Conservation (phyloP, 2,888 invertebrate species). For the Gibbula magus region DNA sequence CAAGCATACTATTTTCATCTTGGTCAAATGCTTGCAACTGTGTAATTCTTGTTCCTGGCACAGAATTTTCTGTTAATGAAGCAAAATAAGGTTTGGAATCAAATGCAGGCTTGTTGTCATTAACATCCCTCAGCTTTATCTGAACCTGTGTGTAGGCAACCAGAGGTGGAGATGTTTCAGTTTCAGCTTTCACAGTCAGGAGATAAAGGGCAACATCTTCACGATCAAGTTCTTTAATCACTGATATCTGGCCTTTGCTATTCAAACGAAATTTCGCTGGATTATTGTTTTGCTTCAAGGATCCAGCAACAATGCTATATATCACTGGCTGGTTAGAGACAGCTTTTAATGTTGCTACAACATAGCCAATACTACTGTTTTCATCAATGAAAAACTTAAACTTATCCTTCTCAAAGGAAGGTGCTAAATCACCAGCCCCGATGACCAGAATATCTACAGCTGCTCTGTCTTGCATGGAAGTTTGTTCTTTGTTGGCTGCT, state of each 20-base stretch:
- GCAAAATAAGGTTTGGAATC: constrained; percentile 88
- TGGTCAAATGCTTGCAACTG: constrained; percentile 78
- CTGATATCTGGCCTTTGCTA: constrained; percentile 64
- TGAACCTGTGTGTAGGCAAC: constrained; percentile 80
- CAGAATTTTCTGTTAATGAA: constrained; percentile 86
- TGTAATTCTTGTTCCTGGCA: constrained; percentile 60
- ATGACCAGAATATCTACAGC: constrained; percentile 88
- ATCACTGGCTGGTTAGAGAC: constrained; percentile 79
- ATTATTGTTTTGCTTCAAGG: constrained; percentile 74
- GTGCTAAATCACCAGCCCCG: constrained; percentile 82
- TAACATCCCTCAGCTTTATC: constrained; percentile 89
- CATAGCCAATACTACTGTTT: constrained; percentile 82
- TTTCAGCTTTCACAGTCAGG: constrained; percentile 80
- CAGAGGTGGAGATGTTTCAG: constrained; percentile 83
- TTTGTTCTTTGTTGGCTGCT: constrained; percentile 88
- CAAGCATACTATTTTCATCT: constrained; percentile 81
- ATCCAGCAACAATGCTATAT: constrained; percentile 80
- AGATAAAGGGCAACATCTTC: constrained; percentile 79
- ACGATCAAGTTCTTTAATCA: constrained; percentile 85
- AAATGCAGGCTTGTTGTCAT: constrained; percentile 91
- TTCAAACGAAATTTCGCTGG: constrained; percentile 74
- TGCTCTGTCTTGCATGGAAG: constrained; percentile 84
- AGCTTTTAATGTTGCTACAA: constrained; percentile 83
- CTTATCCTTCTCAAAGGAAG: constrained; percentile 84
- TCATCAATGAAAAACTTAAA: constrained; percentile 89